These are phyloP conservation scores for Schlechtendalia chinensis DNA, from an alignment of 1,140 invertebrate species.

Conservation along the genomic window DNA sequence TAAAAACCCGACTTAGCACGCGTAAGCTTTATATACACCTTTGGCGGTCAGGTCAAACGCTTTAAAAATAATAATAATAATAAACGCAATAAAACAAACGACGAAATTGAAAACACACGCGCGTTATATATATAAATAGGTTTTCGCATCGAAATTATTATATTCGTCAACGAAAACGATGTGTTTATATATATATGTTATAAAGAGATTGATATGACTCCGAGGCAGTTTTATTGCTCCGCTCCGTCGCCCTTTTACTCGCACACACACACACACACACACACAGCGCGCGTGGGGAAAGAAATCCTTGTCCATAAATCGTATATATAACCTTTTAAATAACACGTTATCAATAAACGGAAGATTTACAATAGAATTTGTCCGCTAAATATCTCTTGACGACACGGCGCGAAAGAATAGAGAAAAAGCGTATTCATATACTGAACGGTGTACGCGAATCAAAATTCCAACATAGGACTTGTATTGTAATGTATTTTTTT, in stretches of 20 bases:
- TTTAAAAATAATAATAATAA: too few relatives aligned
- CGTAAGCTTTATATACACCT: background rate
- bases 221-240: background rate
- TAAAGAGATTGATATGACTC: background rate
- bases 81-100: background rate
- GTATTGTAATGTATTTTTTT: too few relatives aligned
- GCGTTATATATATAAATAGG: too few relatives aligned
- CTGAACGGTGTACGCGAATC: background rate
- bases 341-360: background rate
- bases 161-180: background rate
- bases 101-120: background rate
- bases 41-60: background rate
- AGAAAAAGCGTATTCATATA: background rate
- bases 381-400: background rate
- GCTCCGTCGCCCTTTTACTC: background rate
- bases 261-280: background rate
- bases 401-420: background rate
- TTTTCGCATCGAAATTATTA: background rate
- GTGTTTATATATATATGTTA: background rate
- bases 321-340: background rate
- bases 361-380: background rate
- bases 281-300: background rate
- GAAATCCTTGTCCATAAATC: constrained; percentile 27
- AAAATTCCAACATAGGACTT: too few relatives aligned
- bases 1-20: background rate